Base-by-base conservation (phyloP, 2,888 invertebrate genomes). In the Pseudeuparius sepicola region DNA sequence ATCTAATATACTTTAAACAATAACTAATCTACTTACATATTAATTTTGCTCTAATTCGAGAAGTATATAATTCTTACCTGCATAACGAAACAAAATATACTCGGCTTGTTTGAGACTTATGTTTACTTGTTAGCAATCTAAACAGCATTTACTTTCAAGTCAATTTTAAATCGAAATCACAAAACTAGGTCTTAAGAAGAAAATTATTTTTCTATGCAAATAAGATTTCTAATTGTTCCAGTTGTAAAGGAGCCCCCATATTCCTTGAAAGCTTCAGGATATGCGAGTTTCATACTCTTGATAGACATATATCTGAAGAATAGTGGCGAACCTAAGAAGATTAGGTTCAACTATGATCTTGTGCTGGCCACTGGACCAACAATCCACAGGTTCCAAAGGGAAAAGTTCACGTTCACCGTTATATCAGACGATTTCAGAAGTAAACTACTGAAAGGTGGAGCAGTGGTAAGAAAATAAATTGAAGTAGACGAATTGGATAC, bases 241-340 rank as follows among this genome's bases (percentile, higher is more conserved):
- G 90, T 84, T 50, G 69, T 88, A 3, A 90, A 88, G 56, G 88
- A 89, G 46, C 89, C 93, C 31, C 94, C 94, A 2, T 96, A 86
- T 64, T 66, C 74, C 31, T 75, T 96, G 16, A 80, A 82, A 50
- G 93, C 94, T 60, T 85, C 88, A n/a, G 94, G 96, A 4, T 96
- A 96, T 70, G 94, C 92, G 39, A 90, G 94, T 17, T 96, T 96
- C 60, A 70, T 75, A 29, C 68, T 96, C 39, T 84, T 85, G 1
- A 89, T 96, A 52, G 89, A 93, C 55, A 80, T 96, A 47, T 81
- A 86, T 60, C 69, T 89, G 46, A 84, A 78, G 49, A 92, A 86
- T 60, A 84, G 83, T 58, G 87, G 88, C 60, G 89, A 90, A 55
- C 90, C 90, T 6, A 87, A 85, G 59, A 87, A 81, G 54, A 78